Percentiles rank a stretch among this genome's conserved stretches.
phyloP scores from a whole-genome alignment of 2,888 invertebrate species.

The Acronicta alni region DNA sequence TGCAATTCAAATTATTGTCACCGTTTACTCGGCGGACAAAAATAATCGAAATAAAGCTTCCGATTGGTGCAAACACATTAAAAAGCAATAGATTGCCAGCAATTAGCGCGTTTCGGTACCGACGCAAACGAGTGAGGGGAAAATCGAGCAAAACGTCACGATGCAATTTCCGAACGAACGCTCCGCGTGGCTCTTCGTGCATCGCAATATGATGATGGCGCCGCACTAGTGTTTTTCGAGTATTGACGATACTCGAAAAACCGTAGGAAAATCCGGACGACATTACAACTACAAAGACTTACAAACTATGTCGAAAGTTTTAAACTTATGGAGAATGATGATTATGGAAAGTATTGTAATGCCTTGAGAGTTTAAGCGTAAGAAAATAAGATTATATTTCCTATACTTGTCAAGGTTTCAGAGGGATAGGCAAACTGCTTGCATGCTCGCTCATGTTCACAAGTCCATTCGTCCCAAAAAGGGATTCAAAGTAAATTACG shows the following conservation, averaged over 20 bases:
- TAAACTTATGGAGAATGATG: conserved; percentile 10
- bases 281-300: conserved; percentile 28
- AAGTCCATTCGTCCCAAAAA: neutral
- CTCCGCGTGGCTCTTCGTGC: conserved; percentile 37
- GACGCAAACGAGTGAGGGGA: conserved; percentile 45
- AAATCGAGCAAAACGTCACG: conserved; percentile 65
- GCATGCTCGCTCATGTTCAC: no score
- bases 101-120: conserved; percentile 71
- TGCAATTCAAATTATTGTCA: conserved; percentile 61
- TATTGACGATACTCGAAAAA: conserved; percentile 30
- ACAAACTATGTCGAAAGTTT: conserved; percentile 14
- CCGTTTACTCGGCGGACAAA: conserved; percentile 58
- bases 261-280: conserved; percentile 17
- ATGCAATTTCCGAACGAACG: conserved; percentile 71
- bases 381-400: neutral
- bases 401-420: conserved; percentile 3
- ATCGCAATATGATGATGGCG: conserved; percentile 46
- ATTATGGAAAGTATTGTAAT: conserved; percentile 5
- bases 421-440: neutral
- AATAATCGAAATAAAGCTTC: conserved; percentile 63
- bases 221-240: conserved; percentile 26
- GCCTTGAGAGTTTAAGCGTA: neutral
- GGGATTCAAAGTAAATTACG: neutral
- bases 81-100: conserved; percentile 82
- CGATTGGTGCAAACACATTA: conserved; percentile 75